Evolutionary conservation across 1,140 invertebrate species (phyloP), one percentile per base, ranked within the genome.

Genomic region (Drosophila setifemur): DNA sequence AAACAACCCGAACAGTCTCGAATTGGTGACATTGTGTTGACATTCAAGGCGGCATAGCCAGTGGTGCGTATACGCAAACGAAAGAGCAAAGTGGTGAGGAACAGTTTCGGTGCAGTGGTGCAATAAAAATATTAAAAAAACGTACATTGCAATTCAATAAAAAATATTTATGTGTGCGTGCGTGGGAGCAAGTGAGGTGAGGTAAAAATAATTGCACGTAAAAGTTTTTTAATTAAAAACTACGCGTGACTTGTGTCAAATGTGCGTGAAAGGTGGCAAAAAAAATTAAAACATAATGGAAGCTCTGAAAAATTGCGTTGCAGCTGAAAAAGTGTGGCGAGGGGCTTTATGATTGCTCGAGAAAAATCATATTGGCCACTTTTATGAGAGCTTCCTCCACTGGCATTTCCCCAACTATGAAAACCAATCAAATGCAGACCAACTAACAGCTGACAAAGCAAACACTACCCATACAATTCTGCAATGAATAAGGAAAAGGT

Each of bases 171-270:
- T 55, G 45, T 35, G 60, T 14, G 31, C 37, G 16, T 21, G 14
- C 14, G 25, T 12, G 23, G 7, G 57, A 28, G 55, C 1, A n/a
- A 16, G 19, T 29, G 40, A 11, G 40, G 44, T 25, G 42, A 35
- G 40, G 64, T 44, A 63, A 47, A 82, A 75, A 86, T 85, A 85
- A 85, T 85, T 85, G 81, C 79, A 75, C 60, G 52, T 72, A 64
- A 66, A 86, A 85, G 79, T 85, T 85, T 85, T 85, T 85, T 85
- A 85, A 85, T 85, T 85, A 85, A 85, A 83, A 86, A 74, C 64
- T 79, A 83, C 74, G 64, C 64, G 74, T 85, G 58, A 83, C 64
- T 85, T 74, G 64, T 73, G 58, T 74, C 63, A 78, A 85, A 85
- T 66, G 58, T 58, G 81, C 74, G 54, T 74, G 66, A 86, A 74